Percentiles rank a stretch among this genome's conserved stretches.
These are phyloP conservation scores for Chloroceryle aenea DNA, from an alignment of 2,113 vertebrate species.

Conservation along the genomic window DNA sequence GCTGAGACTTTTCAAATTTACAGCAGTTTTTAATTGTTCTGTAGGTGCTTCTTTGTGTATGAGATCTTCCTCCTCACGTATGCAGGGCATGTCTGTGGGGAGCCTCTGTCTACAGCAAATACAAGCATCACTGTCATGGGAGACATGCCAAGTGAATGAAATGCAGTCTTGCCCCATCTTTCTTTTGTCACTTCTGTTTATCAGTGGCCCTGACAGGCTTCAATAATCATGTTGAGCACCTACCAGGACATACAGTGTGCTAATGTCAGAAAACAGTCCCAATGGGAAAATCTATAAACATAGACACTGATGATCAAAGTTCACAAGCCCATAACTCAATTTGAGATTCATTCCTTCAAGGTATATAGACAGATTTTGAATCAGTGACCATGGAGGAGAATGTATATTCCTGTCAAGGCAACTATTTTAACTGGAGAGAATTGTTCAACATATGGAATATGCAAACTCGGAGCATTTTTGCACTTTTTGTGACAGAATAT, in stretches of 20 bases:
- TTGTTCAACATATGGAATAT: conserved; percentile 7
- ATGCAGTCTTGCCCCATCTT: neutral
- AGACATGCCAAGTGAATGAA: neutral
- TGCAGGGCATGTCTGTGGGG: neutral
- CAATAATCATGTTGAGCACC: conserved; percentile 17
- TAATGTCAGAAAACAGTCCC: neutral
- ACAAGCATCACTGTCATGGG: neutral
- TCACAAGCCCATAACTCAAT: neutral
- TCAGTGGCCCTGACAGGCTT: conserved; percentile 11
- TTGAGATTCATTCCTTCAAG: neutral
- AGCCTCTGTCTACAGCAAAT: neutral
- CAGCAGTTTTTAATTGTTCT: neutral
- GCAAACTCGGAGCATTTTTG: conserved; percentile 42
- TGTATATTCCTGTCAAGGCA: conserved; percentile 8
- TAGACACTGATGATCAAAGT: neutral
- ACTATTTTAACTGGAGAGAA: conserved; percentile 20
- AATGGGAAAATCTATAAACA: neutral
- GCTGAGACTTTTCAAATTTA: neutral
- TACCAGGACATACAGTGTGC: neutral
- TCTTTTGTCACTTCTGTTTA: neutral
- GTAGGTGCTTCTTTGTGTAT: neutral
- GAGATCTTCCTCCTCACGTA: neutral
- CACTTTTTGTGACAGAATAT: conserved; percentile 26
- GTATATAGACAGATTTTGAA: neutral
- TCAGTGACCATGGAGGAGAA: neutral